Percentiles rank a stretch among this genome's conserved stretches.
phyloP scores from a whole-genome alignment of 2,888 invertebrate species.

The Trissolcus brochymenae region DNA sequence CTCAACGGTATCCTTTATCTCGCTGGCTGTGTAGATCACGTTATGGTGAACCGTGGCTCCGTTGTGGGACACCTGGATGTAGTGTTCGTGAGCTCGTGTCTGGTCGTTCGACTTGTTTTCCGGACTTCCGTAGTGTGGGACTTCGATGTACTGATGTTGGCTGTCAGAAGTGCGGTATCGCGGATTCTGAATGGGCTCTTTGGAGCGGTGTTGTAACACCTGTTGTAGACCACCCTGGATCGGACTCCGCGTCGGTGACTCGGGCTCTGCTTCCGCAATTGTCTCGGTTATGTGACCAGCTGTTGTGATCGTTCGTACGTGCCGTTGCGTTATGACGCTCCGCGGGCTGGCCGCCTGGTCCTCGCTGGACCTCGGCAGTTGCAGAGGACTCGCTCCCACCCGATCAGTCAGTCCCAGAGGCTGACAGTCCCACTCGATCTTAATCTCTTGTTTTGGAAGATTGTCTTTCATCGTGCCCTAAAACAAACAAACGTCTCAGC shows the following conservation, averaged over 20 bases:
- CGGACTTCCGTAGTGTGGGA: constrained; percentile 65
- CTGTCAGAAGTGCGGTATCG: constrained; percentile 55
- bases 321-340: constrained; percentile 79
- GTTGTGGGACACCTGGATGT: constrained; percentile 48
- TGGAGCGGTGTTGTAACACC: constrained; percentile 72
- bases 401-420: too few relatives aligned
- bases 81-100: constrained; percentile 53
- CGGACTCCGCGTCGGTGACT: constrained; percentile 66
- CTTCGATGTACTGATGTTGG: constrained; percentile 71
- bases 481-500: constrained; percentile 37
- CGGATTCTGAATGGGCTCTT: constrained; percentile 51
- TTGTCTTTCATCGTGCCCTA: constrained; percentile 74
- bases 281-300: constrained; percentile 79
- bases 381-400: constrained; percentile 63
- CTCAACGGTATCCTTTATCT: constrained; percentile 30
- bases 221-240: constrained; percentile 60
- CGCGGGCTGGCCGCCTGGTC: constrained; percentile 66
- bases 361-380: constrained; percentile 61
- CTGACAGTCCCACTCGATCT: constrained; percentile 71
- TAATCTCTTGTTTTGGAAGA: constrained; percentile 69
- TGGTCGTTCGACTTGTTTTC: constrained; percentile 60
- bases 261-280: constrained; percentile 66
- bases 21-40: constrained; percentile 67
- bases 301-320: constrained; percentile 80
- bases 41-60: constrained; percentile 62